A percentile compares a stretch with the other conserved stretches of the same genome.
phyloP scores from a whole-genome alignment of 2,888 invertebrate genomes.

The Coelopa pilipes region DNA sequence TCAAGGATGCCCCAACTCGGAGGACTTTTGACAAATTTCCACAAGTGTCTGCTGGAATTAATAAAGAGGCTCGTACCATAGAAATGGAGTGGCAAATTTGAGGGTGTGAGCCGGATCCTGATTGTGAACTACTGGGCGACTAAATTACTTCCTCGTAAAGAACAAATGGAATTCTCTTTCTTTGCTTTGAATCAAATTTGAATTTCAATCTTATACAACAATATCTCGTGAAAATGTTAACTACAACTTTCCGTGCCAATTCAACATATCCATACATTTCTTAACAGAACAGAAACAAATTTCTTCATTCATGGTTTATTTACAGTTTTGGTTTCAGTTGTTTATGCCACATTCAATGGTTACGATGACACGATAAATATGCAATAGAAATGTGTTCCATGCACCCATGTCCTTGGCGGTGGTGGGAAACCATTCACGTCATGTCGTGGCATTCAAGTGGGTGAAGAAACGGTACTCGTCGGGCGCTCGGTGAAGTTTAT shows the following conservation, averaged over 20 bases:
- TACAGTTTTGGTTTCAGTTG: background rate
- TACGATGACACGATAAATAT: slow-evolving; percentile 20
- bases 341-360: slow-evolving; percentile 14
- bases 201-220: too few relatives aligned
- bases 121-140: background rate
- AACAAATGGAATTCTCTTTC: too few relatives aligned
- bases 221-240: too few relatives aligned
- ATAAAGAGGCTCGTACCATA: background rate
- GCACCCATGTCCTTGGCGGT: background rate
- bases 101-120: too few relatives aligned
- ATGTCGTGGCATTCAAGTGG: background rate
- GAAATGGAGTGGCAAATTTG: too few relatives aligned
- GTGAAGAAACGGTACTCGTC: background rate
- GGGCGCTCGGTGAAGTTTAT: slow-evolving; percentile 5
- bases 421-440: background rate
- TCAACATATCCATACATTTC: too few relatives aligned
- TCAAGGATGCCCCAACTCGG: slow-evolving; percentile 48
- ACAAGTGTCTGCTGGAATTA: slow-evolving; percentile 18
- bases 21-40: slow-evolving; percentile 33
- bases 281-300: too few relatives aligned
- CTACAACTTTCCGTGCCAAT: too few relatives aligned
- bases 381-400: slow-evolving; percentile 22
- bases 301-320: too few relatives aligned
- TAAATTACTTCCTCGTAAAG: background rate
- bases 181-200: too few relatives aligned